Percentiles rank a stretch among this genome's conserved stretches.
These are phyloP conservation scores for Siniperca scherzeri DNA, from an alignment of 2,797 vertebrate species.

Conservation along the genomic window DNA sequence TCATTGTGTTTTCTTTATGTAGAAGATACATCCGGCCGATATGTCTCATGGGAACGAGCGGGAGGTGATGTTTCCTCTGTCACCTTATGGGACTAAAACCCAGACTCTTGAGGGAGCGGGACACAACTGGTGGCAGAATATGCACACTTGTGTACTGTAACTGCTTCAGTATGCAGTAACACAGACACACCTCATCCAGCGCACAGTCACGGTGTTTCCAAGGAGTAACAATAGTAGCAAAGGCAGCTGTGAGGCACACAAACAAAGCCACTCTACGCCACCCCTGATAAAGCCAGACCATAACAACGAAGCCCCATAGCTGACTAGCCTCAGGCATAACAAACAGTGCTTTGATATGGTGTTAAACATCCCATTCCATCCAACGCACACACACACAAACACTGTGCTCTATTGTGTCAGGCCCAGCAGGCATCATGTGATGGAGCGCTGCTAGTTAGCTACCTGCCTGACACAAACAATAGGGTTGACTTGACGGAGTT, in stretches of 20 bases:
- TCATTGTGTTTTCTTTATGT: conserved; percentile 3
- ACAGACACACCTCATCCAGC: conserved; percentile 50
- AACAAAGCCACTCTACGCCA: conserved; percentile 55
- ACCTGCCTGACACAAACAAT: conserved; percentile 85
- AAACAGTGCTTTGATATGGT: conserved; percentile 85
- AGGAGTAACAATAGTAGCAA: conserved; percentile 46
- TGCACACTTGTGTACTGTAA: conserved; percentile 10
- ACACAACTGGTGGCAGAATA: conserved; percentile 12
- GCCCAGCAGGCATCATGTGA: conserved; percentile 84
- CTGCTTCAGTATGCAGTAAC: conserved; percentile 31
- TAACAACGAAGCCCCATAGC: conserved; percentile 69
- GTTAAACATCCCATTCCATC: conserved; percentile 82
- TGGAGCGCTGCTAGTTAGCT: conserved; percentile 72
- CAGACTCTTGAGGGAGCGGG: conserved; percentile 24
- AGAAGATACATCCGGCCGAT: background rate
- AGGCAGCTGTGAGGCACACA: conserved; percentile 63
- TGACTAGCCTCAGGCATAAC: conserved; percentile 77
- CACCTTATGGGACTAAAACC: conserved; percentile 7
- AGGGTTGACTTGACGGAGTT: conserved; percentile 57
- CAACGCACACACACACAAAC: conserved; percentile 64
- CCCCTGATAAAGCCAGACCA: conserved; percentile 66
- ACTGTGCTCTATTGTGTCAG: conserved; percentile 78
- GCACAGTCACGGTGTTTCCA: conserved; percentile 17
- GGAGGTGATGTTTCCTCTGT: conserved; percentile 33
- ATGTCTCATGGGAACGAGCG: conserved; percentile 4